These are phyloP conservation scores for Galeopterus variegatus DNA, from an alignment of 2,113 vertebrate genomes.

Conservation along the genomic window DNA sequence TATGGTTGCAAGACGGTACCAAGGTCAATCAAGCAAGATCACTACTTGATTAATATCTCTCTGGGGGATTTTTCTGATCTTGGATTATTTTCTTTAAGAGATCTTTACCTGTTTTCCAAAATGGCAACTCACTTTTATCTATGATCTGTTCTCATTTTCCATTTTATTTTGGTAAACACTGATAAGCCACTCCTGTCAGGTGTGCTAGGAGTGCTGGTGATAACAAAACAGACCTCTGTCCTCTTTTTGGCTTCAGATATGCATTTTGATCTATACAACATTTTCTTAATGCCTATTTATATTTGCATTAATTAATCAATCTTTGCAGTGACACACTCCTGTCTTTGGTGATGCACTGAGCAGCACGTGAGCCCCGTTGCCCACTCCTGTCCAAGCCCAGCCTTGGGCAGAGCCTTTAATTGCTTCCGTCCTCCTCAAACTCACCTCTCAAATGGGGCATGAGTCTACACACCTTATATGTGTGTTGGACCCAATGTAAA, in stretches of 20 bases:
- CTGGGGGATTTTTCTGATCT: background rate
- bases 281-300: background rate
- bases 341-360: too few species aligned
- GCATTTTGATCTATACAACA: background rate
- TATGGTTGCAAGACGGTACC: accelerated
- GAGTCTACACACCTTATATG: accelerated
- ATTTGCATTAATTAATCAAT: background rate
- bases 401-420: background rate
- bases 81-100: background rate
- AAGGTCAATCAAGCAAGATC: accelerated
- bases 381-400: background rate
- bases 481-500: background rate
- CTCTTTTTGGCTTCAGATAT: accelerated
- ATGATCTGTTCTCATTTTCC: background rate
- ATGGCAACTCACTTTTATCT: background rate
- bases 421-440: background rate
- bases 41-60: accelerated
- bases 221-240: background rate
- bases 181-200: accelerated
- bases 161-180: accelerated
- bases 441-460: background rate
- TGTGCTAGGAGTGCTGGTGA: too few species aligned
- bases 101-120: background rate
- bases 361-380: too few species aligned
- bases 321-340: background rate